Evolutionary conservation across 2,888 invertebrate genomes (phyloP), one percentile per base, ranked within the genome.

Genomic region (Polydrusus cervinus): DNA sequence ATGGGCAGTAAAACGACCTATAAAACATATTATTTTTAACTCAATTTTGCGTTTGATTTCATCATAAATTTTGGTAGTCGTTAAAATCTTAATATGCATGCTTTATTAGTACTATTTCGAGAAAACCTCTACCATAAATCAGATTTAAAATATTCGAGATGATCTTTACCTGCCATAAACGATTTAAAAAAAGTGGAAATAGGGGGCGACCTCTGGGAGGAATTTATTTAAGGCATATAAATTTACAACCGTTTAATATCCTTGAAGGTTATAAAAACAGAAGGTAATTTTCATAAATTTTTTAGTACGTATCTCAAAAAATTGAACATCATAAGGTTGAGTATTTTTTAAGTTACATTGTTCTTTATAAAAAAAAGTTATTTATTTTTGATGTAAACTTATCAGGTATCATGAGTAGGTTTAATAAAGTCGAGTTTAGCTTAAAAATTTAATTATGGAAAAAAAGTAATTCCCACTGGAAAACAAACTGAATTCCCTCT

Each of bases 31-130:
- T 73, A 75, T 78, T 78, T 78, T 78, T 76, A 78, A 78, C 78
- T 78, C 75, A 76, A 78, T 78, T 78, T 78, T 76, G 78, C 78
- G 68, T 78, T 78, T 78, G 78, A 78, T 75, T 78, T 45, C 73
- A 57, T 78, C 78, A 71, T 78, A 78, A 78, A 78, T 78, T 78
- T 78, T 62, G 78, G 75, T 73, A 76, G 78, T 76, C 78, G 75
- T 78, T 76, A 78, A 78, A 76, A 57, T 75, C 66, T 78, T 73
- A 78, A 78, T 73, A 78, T 76, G 75, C 74, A 49, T 64, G 73
- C 68, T 76, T 78, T 78, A 78, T 75, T 78, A 75, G 78, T 78
- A 74, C 45, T 70, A 76, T 78, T 78, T 77, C 74, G 74, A 75
- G 67, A 57, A 76, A 75, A 75, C 75, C 75, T 51, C 67, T 65